phyloP scores from a whole-genome alignment of 53 echinoderm and acorn worm genomes.

The Luidia sarsii region DNA sequence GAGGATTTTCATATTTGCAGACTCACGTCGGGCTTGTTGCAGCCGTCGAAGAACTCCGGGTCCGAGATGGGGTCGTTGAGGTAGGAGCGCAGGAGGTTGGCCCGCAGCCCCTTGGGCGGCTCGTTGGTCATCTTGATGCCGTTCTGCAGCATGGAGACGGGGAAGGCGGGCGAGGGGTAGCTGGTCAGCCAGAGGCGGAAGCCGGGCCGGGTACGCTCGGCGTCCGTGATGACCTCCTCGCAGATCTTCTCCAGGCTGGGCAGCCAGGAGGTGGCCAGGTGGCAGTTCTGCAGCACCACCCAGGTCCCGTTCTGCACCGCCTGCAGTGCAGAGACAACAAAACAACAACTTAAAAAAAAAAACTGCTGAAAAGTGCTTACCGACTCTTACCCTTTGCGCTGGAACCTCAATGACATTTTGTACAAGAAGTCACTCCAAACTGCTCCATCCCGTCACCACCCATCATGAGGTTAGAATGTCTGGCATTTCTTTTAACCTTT shows the following conservation, averaged over 20 bases:
- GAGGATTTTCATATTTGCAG: too few relatives aligned
- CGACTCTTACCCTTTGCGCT: too few relatives aligned
- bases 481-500: too few relatives aligned
- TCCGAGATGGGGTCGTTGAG: slow-evolving; percentile 96
- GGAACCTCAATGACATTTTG: too few relatives aligned
- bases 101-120: slow-evolving; percentile 90
- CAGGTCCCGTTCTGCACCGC: slow-evolving; percentile 88
- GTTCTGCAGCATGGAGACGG: slow-evolving; percentile 90
- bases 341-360: too few relatives aligned
- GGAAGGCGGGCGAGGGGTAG: slow-evolving; percentile 88
- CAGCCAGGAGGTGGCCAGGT: slow-evolving; percentile 90
- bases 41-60: slow-evolving; percentile 84
- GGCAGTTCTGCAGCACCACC: slow-evolving; percentile 97
- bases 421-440: too few relatives aligned
- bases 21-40: slow-evolving; percentile 82
- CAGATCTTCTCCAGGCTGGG: slow-evolving; percentile 93
- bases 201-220: slow-evolving; percentile 67
- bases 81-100: slow-evolving; percentile 87
- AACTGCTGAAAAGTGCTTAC: too few relatives aligned
- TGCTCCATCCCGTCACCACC: too few relatives aligned
- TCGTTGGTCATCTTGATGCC: slow-evolving; percentile 98
- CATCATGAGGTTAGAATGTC: too few relatives aligned
- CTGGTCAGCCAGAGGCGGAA: slow-evolving; percentile 96
- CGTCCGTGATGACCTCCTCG: slow-evolving; percentile 84
- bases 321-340: too few relatives aligned